These are phyloP conservation scores for Diplodus puntazzo DNA, from an alignment of 2,797 vertebrate genomes.

Conservation along the genomic window DNA sequence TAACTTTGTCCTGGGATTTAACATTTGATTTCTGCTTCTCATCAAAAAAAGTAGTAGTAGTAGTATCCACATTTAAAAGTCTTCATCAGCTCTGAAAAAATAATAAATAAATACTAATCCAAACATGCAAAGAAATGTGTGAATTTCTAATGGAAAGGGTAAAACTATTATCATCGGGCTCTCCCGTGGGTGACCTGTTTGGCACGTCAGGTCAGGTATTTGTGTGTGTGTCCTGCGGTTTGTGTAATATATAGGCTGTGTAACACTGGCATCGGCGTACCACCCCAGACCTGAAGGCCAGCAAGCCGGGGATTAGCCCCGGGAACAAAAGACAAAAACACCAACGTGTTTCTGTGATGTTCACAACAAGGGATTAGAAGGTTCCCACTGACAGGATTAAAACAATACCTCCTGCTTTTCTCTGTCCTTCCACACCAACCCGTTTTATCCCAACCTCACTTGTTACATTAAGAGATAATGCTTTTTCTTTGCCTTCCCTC, in stretches of 20 bases:
- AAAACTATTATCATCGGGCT: neutral
- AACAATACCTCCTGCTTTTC: slow-evolving; percentile 77
- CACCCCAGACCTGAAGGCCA: slow-evolving; percentile 56
- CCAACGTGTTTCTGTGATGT: slow-evolving; percentile 73
- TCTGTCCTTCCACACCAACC: slow-evolving; percentile 61
- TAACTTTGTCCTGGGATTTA: neutral
- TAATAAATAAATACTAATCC: neutral
- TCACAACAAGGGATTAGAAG: slow-evolving; percentile 81
- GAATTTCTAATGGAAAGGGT: neutral
- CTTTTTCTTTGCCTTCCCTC: slow-evolving; percentile 55
- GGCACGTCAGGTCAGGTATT: slow-evolving; percentile 21
- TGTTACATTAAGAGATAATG: slow-evolving; percentile 72
- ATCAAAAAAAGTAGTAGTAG: neutral
- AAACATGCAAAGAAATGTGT: neutral
- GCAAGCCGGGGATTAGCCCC: slow-evolving; percentile 70
- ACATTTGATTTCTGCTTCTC: neutral
- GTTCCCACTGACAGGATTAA: slow-evolving; percentile 82
- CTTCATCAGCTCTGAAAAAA: neutral
- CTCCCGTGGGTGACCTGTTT: neutral
- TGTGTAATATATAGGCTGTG: slow-evolving; percentile 35
- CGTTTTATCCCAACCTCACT: slow-evolving; percentile 57
- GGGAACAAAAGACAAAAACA: slow-evolving; percentile 74
- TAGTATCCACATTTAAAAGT: neutral
- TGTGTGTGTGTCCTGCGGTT: slow-evolving; percentile 34
- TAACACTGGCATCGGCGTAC: slow-evolving; percentile 39